Evolutionary conservation across 2,888 invertebrate species (phyloP), one percentile per base, ranked within the genome.

Genomic region (Hypsopygia costalis): DNA sequence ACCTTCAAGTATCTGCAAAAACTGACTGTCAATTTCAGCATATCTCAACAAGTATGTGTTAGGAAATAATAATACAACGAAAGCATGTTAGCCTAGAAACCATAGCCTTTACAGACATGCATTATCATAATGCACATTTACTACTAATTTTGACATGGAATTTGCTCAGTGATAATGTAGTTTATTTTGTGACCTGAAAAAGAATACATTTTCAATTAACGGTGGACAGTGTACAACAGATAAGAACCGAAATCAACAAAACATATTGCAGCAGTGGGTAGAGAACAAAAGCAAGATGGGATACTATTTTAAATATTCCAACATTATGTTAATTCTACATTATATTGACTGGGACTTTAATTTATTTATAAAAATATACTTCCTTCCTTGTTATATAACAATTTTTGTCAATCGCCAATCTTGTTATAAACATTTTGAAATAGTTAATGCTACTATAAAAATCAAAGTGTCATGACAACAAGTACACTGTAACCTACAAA

Each of bases 1-100:
- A 78, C 61, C 55, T 63, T 74, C 54, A 81, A 66, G 65, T 68
- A 83, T 86, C 81, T 86, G 81, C 63, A 83, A 82, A 81, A 82
- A 78, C 80, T 85, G 60, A 77, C 71, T 58, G 78, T 81, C 71
- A 82, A 73, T 81, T 81, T 83, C 75, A 85, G 78, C 87, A 88
- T 88, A 79, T 76, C 77, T 83, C 73, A 69, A 66, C 49, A 59
- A 65, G 58, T 66, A 49, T 58, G 60, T 65, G 43, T 60, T 67
- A 70, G 52, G 51, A 55, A 62, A 57, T 62, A 55, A 52, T 57
- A 66, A 56, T 59, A 70, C 71, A 64, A 60, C 68, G 58, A 52
- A 55, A 52, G 59, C 61, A 68, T 64, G 51, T 52, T 64, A 69
- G 44, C 38, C 44, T 56, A 51, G 43, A 33, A 50, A 43, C 48